Evolutionary conservation across 1,140 invertebrate genomes (phyloP).

Genomic region (Diploscapter pachys): DNA sequence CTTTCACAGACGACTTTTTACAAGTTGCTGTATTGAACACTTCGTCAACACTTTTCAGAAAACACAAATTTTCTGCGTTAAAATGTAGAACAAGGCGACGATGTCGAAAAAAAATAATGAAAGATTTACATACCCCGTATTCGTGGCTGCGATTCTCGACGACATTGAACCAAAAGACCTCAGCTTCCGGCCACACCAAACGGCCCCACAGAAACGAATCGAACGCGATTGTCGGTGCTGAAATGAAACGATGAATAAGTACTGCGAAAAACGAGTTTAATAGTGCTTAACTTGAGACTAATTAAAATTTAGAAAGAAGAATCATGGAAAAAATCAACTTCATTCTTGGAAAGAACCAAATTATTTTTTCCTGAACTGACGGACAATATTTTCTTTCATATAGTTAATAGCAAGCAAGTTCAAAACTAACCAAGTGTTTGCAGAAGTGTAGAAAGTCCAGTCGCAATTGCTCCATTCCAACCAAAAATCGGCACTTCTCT

Average conservation of each 20-base stretch:
- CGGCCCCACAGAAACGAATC: conserved; percentile 91
- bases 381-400: no score
- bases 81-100: conserved; percentile 1
- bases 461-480: conserved; percentile 61
- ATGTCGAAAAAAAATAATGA: conserved; percentile 15
- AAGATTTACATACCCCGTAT: conserved; percentile 76
- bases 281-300: background rate
- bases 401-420: background rate
- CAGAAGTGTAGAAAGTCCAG: conserved; percentile 66
- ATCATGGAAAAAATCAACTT: conserved; percentile 7
- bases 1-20: background rate
- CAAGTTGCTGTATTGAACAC: background rate
- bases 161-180: conserved; percentile 93
- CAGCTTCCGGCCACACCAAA: conserved; percentile 90
- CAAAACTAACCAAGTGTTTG: conserved; percentile 54
- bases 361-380: no score
- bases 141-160: conserved; percentile 88
- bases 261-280: background rate
- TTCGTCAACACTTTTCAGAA: background rate
- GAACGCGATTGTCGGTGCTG: conserved; percentile 73
- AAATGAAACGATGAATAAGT: conserved; percentile 49
- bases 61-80: background rate
- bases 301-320: conserved; percentile 10
- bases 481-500: conserved; percentile 64
- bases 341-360: background rate